Percentiles rank a stretch among this genome's conserved stretches.
phyloP scores from a whole-genome alignment of 2,797 vertebrate species.

The Sebastolobus alascanus region DNA sequence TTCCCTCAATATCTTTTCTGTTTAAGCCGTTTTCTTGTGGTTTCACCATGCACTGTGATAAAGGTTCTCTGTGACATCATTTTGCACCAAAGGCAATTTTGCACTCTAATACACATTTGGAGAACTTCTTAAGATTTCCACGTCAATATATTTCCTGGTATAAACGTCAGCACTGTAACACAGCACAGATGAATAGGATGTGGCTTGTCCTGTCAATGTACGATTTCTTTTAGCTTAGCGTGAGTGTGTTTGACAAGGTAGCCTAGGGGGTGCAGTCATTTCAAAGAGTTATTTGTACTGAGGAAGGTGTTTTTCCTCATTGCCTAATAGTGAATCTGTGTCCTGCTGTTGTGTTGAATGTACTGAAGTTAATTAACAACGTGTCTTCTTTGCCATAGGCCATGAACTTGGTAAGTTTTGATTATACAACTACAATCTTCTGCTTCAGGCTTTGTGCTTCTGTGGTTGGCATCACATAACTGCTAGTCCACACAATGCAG shows the following conservation, averaged over 20 bases:
- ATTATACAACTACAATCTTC: constrained; percentile 75
- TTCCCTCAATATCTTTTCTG: constrained; percentile 43
- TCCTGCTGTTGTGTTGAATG: constrained; percentile 54
- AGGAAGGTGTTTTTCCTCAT: constrained; percentile 19
- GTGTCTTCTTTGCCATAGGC: constrained; percentile 86
- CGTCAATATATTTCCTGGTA: neutral
- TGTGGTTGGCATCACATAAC: constrained; percentile 76
- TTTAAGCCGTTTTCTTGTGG: constrained; percentile 42
- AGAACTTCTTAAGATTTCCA: constrained; percentile 4
- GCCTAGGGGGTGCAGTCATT: neutral
- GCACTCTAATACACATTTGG: constrained; percentile 21
- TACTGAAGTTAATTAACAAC: constrained; percentile 78
- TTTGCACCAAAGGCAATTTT: constrained; percentile 29
- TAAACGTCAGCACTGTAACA: neutral
- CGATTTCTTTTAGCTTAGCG: neutral
- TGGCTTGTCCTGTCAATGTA: neutral
- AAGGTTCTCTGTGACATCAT: constrained; percentile 34
- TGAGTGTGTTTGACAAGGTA: neutral
- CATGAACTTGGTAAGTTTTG: constrained; percentile 90
- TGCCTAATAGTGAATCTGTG: constrained; percentile 47
- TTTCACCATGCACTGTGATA: constrained; percentile 51
- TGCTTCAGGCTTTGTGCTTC: constrained; percentile 80
- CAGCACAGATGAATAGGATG: neutral
- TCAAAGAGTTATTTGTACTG: constrained; percentile 2
- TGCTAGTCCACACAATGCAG: constrained; percentile 60